Evolutionary conservation across 2,113 vertebrate genomes (phyloP).

Genomic region (Caranx melampygus): DNA sequence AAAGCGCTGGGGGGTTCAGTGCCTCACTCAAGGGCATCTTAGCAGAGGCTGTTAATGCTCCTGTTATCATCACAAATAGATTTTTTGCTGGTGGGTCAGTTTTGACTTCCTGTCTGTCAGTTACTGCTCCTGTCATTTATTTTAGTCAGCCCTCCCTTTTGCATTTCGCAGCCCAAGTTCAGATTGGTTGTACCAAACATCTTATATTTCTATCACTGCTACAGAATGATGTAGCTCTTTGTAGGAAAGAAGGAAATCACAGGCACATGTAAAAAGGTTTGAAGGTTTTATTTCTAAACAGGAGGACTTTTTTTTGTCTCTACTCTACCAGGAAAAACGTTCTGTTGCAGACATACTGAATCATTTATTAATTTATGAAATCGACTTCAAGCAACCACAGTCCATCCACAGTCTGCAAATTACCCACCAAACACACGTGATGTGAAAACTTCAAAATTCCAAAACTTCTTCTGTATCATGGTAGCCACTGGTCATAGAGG

Average conservation of each 20-base stretch:
- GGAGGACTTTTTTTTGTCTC: too few species aligned
- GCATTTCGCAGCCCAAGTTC: background rate
- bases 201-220: too few species aligned
- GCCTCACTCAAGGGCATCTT: constrained; percentile 45
- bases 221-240: background rate
- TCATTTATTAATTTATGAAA: background rate
- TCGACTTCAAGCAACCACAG: background rate
- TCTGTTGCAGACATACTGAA: background rate
- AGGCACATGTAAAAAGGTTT: too few species aligned
- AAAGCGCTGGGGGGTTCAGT: background rate
- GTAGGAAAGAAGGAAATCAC: too few species aligned
- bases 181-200: too few species aligned
- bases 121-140: background rate
- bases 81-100: background rate
- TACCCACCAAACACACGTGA: too few species aligned
- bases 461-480: too few species aligned
- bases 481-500: too few species aligned
- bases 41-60: background rate
- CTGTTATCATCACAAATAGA: background rate
- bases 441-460: too few species aligned
- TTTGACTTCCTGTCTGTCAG: constrained; percentile 6
- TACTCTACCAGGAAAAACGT: background rate
- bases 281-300: background rate
- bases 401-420: background rate
- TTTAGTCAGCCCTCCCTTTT: background rate